Evolutionary conservation across 2,113 vertebrate species (phyloP).

Genomic region (Malurus cyaneus): DNA sequence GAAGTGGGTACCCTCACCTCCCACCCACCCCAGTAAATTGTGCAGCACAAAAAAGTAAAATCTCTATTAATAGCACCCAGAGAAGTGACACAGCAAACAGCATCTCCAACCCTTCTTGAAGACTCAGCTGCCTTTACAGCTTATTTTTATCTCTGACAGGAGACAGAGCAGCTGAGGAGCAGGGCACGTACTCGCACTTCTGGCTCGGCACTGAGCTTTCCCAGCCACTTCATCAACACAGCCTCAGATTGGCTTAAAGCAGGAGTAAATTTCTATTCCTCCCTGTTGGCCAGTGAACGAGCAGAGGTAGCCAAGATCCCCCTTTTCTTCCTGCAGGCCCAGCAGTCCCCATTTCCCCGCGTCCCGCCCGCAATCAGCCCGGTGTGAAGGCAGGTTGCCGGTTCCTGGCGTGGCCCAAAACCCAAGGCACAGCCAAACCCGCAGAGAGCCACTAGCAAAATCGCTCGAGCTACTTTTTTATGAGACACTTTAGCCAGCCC

Average conservation of each 20-base stretch:
- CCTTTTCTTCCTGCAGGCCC: neutral
- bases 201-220: neutral
- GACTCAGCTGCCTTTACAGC: neutral
- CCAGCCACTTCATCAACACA: slow-evolving; percentile 27
- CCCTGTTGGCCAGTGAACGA: neutral
- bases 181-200: neutral
- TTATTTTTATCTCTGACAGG: slow-evolving; percentile 5
- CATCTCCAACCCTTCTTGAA: neutral
- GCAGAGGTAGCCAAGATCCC: neutral
- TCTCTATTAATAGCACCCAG: neutral
- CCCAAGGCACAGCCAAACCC: slow-evolving; percentile 22
- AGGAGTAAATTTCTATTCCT: neutral
- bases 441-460: slow-evolving; percentile 56
- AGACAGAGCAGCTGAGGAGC: neutral
- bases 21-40: neutral
- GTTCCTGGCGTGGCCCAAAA: neutral
- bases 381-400: neutral
- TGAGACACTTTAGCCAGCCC: slow-evolving; percentile 57
- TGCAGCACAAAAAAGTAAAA: neutral
- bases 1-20: neutral
- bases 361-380: neutral
- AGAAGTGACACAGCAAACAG: rapidly evolving
- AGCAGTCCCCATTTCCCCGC: neutral
- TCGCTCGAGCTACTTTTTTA: slow-evolving; percentile 28
- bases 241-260: slow-evolving; percentile 37